Percentiles rank a stretch among this genome's conserved stretches.
phyloP scores from a whole-genome alignment of 2,888 invertebrate species.

The Clepsis dumicolana region DNA sequence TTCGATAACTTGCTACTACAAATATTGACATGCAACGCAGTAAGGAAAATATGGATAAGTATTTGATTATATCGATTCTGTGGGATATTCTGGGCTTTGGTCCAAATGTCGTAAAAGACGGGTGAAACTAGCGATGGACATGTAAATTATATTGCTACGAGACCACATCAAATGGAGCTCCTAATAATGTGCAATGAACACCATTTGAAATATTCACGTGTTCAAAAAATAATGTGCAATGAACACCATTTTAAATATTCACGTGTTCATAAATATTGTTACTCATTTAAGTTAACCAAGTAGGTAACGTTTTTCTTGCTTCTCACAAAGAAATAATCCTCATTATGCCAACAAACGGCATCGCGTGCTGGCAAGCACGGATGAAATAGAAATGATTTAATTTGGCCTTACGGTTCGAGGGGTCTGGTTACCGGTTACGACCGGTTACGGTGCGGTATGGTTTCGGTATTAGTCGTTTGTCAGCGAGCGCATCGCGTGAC shows the following conservation, averaged over 20 bases:
- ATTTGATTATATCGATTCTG: background rate
- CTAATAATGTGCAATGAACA: no score
- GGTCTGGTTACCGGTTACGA: conserved; percentile 37
- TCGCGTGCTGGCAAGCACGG: conserved; percentile 76
- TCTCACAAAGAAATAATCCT: conserved; percentile 49
- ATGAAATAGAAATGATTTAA: conserved; percentile 82
- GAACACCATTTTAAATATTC: no score
- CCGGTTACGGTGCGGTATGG: conserved; percentile 39
- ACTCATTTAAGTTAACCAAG: no score
- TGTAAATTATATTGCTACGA: no score
- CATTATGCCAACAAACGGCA: conserved; percentile 59
- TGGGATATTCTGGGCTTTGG: background rate
- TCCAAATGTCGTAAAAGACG: background rate
- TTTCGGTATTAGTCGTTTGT: conserved; percentile 48
- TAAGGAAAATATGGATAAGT: conserved; percentile 39
- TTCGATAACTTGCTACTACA: conserved; percentile 38
- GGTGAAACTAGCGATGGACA: background rate
- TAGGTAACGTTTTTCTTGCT: background rate
- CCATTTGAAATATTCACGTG: no score
- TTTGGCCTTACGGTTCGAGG: conserved; percentile 65
- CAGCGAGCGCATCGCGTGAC: conserved; percentile 69
- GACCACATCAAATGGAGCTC: no score
- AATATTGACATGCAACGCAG: conserved; percentile 56
- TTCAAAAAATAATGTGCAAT: no score
- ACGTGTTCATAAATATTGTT: no score